Evolutionary conservation across 2,113 vertebrate species (phyloP), one percentile per base, ranked within the genome.

Genomic region (Thalassoma bifasciatum): DNA sequence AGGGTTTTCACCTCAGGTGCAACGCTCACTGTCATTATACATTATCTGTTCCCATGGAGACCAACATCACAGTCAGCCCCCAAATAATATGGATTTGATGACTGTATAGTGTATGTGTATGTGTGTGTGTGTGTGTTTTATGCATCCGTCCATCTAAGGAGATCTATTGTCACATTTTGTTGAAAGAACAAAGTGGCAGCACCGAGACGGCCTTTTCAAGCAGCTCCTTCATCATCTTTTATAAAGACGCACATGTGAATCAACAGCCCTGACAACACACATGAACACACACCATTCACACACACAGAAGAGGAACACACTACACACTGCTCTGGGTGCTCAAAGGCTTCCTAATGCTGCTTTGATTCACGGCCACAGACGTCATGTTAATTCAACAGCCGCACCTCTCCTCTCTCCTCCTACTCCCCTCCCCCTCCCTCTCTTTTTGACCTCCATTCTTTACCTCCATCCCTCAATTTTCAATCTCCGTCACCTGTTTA

Each of bases 11-110:
- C 50, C 54, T 82, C 77, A 78, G 79, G 74, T 82, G 60, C 66
- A 63, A 57, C 3, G 24, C 63, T 72, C 64, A 16, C 71, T 65
- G 75, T 69, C 77, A 78, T 86, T 83, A 77, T 68, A 73, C 71
- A 86, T 87, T 63, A 75, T 38, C 64, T 51, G 76, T 88, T 84
- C 69, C 89, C 78, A 89, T 88, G 86, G 89, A 69, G 79, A 90
- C 79, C 23, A 11, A 54, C 72, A 83, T 88, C 79, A 83, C 64
- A 85, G 68, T 76, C 3, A 61, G 52, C 56, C 75, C 7, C 26
- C 57, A 57, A 83, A 70, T 77, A 30, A 76, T 57, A 66, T 14
- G 42, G 44, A 72, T 61, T 38, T 19, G 44, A 19, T 7, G 75
- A 26, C 63, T 51, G 66, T n/a, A 12, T 26, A 16, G 13, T 34